Evolutionary conservation across 2,888 invertebrate genomes (phyloP).

Genomic region (Noctua comes): DNA sequence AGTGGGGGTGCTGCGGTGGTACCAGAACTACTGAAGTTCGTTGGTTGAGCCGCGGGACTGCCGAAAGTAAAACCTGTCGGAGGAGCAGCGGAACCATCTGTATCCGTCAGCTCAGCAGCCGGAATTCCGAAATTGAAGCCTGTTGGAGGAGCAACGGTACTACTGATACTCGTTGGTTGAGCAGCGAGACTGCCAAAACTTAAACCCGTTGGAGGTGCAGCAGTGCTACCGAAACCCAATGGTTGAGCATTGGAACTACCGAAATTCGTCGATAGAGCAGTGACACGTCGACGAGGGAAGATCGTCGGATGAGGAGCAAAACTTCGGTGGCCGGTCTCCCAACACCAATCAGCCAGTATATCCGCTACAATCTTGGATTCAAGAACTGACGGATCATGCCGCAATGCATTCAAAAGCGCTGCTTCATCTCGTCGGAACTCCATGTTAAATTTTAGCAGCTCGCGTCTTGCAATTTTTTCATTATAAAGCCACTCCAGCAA

Average conservation of each 20-base stretch:
- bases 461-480: constrained; percentile 45
- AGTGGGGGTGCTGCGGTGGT: background rate
- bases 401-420: constrained; percentile 41
- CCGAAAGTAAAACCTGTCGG: background rate
- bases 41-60: background rate
- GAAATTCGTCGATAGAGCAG: background rate
- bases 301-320: background rate
- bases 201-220: background rate
- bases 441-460: constrained; percentile 42
- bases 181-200: background rate
- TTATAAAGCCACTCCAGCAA: constrained; percentile 32
- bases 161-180: background rate
- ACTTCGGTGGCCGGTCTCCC: background rate
- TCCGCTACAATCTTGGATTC: constrained; percentile 55
- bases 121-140: background rate
- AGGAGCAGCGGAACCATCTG: background rate
- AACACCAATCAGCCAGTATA: constrained; percentile 25
- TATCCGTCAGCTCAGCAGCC: background rate
- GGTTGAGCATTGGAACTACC: background rate
- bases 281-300: background rate
- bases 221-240: background rate
- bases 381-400: constrained; percentile 32
- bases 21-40: too few relatives aligned
- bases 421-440: constrained; percentile 43
- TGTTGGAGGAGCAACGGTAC: background rate